Evolutionary conservation across 2,888 invertebrate species (phyloP), one percentile per base, ranked within the genome.

Genomic region (Mesorhabditis sp.): DNA sequence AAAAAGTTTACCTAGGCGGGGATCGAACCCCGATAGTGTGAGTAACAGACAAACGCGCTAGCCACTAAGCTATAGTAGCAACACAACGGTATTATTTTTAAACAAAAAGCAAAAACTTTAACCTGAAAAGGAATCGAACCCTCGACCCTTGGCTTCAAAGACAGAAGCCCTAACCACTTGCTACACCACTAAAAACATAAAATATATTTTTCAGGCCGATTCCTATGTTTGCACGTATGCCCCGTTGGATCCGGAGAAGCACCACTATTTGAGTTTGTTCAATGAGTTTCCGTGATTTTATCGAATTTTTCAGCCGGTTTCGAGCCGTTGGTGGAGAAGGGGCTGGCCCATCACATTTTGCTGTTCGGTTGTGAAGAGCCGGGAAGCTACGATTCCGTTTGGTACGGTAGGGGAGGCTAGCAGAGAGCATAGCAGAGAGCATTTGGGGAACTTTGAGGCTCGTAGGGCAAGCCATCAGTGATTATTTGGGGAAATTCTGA

Each of bases 341-440:
- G 92, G 84, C 92, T 91, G 4, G 93, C 93, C 7, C 95, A 95
- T 88, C 95, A 95, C 87, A 94, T 95, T 91, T 88, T 95, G 66
- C 87, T 95, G 0, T 95, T 94, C 85, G 95, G 95, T 13, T 95
- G 95, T 84, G 89, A 90, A 4, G 90, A 90, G 70, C 94, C 93
- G 0, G 93, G 93, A 3, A 89, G 90, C 45, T 88, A 89, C 74
- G 90, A 91, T 70, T 87, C 89, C 42, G 91, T 92, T 67, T 93
- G 94, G 93, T 92, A 88, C 88, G 89, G n/a, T 15, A 50, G 50
- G 50, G 50, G 50, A 50, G 50, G 50, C 7, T 7, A 50, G 13
- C 10, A 50, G 50, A 50, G 50, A 50, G 13, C 10, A 50, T 7
- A 50, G 13, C 10, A 50, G 50, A 50, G 50, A 50, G 13, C 10